Evolutionary conservation across 2,888 invertebrate genomes (phyloP).

Genomic region (Harmothoe impar): DNA sequence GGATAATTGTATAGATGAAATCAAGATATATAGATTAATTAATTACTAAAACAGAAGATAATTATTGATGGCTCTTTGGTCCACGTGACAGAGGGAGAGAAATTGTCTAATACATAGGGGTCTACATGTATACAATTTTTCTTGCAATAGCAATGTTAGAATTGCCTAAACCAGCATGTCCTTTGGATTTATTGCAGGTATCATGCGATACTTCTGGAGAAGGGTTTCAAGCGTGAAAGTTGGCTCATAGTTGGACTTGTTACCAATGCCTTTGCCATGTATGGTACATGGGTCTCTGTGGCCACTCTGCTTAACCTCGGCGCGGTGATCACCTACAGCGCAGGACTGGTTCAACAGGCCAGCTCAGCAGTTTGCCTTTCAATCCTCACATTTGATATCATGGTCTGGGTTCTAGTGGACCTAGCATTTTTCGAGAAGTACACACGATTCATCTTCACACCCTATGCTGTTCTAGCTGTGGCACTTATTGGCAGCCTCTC

Average conservation of each 20-base stretch:
- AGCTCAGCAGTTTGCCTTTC: slow-evolving; percentile 73
- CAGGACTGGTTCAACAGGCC: slow-evolving; percentile 67
- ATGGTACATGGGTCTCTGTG: slow-evolving; percentile 77
- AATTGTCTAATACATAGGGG: no score
- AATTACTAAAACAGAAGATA: no score
- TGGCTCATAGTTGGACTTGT: slow-evolving; percentile 76
- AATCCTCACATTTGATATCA: slow-evolving; percentile 71
- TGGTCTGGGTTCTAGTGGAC: slow-evolving; percentile 73
- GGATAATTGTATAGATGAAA: no score
- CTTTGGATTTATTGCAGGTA: slow-evolving; percentile 71
- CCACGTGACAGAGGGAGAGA: no score
- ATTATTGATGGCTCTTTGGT: no score
- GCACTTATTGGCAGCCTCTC: slow-evolving; percentile 75
- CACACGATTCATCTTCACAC: slow-evolving; percentile 77
- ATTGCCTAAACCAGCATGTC: not conserved
- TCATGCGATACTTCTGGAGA: not conserved
- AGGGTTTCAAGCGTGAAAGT: slow-evolving; percentile 69
- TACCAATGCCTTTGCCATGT: slow-evolving; percentile 77
- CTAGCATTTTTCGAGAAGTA: slow-evolving; percentile 75
- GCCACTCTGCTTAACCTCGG: slow-evolving; percentile 74
- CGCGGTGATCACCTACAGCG: slow-evolving; percentile 72
- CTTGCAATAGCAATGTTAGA: no score
- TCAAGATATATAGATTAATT: no score
- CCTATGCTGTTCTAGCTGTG: slow-evolving; percentile 76
- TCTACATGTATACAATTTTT: no score